phyloP scores from a whole-genome alignment of 1,140 invertebrate genomes.

The Aphelenchoides besseyi region DNA sequence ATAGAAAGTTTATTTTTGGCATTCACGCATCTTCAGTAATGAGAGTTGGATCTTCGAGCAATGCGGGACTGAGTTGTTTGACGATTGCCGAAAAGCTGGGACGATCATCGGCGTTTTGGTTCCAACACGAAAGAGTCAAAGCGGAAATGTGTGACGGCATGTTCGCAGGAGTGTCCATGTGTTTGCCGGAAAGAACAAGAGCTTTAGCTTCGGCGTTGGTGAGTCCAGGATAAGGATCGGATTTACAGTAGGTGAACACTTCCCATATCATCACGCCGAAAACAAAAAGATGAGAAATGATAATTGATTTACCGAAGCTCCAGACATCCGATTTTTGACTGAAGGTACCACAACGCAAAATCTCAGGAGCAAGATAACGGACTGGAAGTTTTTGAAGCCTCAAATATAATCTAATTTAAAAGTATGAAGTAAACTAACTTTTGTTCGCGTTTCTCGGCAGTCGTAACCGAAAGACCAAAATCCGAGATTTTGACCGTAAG shows the following conservation, averaged over 20 bases:
- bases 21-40: not conserved
- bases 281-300: not conserved
- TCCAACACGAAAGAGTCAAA: constrained; percentile 28
- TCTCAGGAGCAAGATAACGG: constrained; percentile 24
- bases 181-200: constrained; percentile 21
- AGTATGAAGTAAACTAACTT: constrained; percentile 17
- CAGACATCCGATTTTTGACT: constrained; percentile 26
- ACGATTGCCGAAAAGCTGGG: constrained; percentile 19
- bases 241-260: constrained; percentile 31
- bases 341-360: constrained; percentile 13
- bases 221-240: constrained; percentile 27
- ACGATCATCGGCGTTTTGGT: constrained; percentile 17
- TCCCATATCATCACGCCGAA: constrained; percentile 32
- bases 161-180: constrained; percentile 21
- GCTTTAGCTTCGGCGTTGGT: constrained; percentile 25
- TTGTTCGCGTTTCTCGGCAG: constrained; percentile 11
- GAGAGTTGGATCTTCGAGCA: not conserved
- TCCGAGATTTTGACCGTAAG: constrained; percentile 21
- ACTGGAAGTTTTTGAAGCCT: constrained; percentile 23
- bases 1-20: too few relatives aligned
- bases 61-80: not conserved
- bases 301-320: constrained; percentile 10
- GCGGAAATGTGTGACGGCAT: constrained; percentile 5
- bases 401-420: constrained; percentile 11
- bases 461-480: constrained; percentile 20